Conservation (phyloP, 2,888 invertebrate species). For the Uropetala carovei region DNA sequence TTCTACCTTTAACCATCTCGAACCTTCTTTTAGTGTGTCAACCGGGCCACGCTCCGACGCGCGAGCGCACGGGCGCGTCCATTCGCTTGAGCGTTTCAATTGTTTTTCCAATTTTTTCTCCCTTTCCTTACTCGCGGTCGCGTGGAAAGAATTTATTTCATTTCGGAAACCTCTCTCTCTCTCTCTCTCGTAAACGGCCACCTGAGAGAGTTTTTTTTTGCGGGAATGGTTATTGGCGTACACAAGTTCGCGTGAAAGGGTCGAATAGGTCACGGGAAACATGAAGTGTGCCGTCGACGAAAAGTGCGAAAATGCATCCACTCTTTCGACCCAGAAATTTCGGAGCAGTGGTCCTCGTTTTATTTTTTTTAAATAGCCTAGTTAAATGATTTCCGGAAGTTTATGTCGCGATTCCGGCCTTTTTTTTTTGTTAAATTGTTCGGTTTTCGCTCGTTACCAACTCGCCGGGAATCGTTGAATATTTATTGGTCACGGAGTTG, state of each 20-base stretch:
- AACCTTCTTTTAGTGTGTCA: slow-evolving; percentile 36
- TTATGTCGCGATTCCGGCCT: too few relatives aligned
- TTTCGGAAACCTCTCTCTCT: neutral
- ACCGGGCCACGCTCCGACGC: slow-evolving; percentile 34
- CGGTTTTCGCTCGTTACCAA: too few relatives aligned
- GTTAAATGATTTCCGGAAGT: too few relatives aligned
- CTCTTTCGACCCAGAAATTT: slow-evolving; percentile 4
- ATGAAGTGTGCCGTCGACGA: neutral
- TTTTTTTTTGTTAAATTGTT: too few relatives aligned
- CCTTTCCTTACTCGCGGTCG: neutral
- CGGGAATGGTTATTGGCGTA: neutral
- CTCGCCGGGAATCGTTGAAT: too few relatives aligned
- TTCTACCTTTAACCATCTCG: neutral
- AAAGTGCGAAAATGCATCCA: neutral
- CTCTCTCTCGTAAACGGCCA: neutral
- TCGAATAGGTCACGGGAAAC: neutral
- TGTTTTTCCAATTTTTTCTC: neutral
- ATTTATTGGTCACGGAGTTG: too few relatives aligned
- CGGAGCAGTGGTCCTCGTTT: neutral
- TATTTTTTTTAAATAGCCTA: too few relatives aligned
- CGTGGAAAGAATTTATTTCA: neutral
- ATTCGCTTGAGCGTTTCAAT: neutral
- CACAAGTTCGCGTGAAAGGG: neutral
- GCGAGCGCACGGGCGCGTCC: slow-evolving; percentile 28
- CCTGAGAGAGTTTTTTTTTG: neutral